Percentiles rank a stretch among this genome's conserved stretches.
phyloP scores from a whole-genome alignment of 2,888 invertebrate species.

The Cistogaster globosa region DNA sequence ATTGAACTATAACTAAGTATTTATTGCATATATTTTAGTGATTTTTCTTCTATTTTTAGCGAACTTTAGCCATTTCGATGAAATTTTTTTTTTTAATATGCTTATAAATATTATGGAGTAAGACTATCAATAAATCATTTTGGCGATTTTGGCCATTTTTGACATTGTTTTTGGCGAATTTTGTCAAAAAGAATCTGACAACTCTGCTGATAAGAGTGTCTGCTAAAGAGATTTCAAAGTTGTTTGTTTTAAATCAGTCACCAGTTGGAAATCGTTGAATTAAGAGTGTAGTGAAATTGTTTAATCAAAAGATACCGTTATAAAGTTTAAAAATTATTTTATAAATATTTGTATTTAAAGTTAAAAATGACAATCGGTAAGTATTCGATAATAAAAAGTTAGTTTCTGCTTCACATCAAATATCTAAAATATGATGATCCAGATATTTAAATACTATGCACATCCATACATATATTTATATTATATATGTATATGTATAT shows the following conservation, averaged over 20 bases:
- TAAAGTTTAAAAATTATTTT: slow-evolving; percentile 13
- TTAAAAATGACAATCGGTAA: slow-evolving; percentile 56
- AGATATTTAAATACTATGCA: neutral
- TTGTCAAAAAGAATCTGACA: too few species aligned
- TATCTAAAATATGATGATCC: neutral
- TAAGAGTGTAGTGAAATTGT: slow-evolving; percentile 14
- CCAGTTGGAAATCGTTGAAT: slow-evolving; percentile 42
- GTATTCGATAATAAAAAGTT: neutral
- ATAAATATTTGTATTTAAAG: too few species aligned
- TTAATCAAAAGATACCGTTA: neutral
- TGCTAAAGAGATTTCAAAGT: slow-evolving; percentile 42
- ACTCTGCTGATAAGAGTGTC: neutral
- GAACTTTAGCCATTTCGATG: too few species aligned
- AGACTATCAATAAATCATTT: too few species aligned
- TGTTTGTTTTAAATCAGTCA: slow-evolving; percentile 53
- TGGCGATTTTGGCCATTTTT: too few species aligned
- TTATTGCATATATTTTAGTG: too few species aligned
- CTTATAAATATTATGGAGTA: too few species aligned
- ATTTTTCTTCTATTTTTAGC: too few species aligned
- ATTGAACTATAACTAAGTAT: too few species aligned
- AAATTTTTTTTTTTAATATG: too few species aligned
- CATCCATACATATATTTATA: neutral
- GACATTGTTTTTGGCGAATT: too few species aligned
- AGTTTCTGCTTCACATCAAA: neutral
- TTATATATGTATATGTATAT: neutral